Conservation (phyloP, 2,113 vertebrate species). For the Plotosus lineatus region DNA sequence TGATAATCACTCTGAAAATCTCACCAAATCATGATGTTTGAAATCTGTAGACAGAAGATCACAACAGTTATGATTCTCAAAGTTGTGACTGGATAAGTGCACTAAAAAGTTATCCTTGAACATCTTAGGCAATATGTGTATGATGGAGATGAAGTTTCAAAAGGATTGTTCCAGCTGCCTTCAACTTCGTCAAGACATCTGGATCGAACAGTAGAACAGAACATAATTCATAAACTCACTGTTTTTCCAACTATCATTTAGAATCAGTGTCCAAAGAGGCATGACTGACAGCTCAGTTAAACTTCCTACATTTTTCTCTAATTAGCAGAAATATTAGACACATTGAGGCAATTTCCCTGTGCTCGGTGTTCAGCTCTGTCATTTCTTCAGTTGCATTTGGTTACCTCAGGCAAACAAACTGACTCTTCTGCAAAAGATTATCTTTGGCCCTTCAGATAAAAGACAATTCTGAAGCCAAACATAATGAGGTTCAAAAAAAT, state of each 20-base stretch:
- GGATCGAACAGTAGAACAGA: slow-evolving; percentile 10
- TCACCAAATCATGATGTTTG: neutral
- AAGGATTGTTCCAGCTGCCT: slow-evolving; percentile 6
- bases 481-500: neutral
- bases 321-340: slow-evolving; percentile 31
- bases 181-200: slow-evolving; percentile 3
- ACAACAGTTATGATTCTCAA: neutral
- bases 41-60: neutral
- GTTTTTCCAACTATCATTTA: slow-evolving; percentile 7
- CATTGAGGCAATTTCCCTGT: slow-evolving; percentile 9
- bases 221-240: neutral
- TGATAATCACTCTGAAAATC: neutral
- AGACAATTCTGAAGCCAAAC: neutral
- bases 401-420: slow-evolving; percentile 12
- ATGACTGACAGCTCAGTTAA: slow-evolving; percentile 31
- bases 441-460: neutral
- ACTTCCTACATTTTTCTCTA: slow-evolving; percentile 23
- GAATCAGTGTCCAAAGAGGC: slow-evolving; percentile 18
- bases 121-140: neutral
- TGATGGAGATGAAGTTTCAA: neutral
- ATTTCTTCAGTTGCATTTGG: slow-evolving; percentile 10
- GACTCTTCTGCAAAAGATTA: slow-evolving; percentile 1
- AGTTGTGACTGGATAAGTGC: neutral
- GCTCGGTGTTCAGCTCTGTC: slow-evolving; percentile 10
- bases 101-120: neutral